phyloP scores from a whole-genome alignment of 2,888 invertebrate genomes.

The Allolobophora icterica region DNA sequence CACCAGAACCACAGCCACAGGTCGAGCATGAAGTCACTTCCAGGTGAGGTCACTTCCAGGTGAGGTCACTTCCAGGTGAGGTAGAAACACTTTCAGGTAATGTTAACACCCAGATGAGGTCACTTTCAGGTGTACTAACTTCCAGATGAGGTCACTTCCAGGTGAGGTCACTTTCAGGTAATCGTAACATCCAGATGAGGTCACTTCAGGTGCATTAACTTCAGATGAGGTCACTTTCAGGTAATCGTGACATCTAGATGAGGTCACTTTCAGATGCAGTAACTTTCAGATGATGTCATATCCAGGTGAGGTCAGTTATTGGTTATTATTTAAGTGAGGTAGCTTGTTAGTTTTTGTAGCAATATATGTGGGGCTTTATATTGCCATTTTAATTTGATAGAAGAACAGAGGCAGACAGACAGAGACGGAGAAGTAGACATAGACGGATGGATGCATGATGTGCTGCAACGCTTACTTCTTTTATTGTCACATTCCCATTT shows the following conservation, averaged over 20 bases:
- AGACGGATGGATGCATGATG: no score
- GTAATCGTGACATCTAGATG: background rate
- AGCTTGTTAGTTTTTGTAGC: no score
- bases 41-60: background rate
- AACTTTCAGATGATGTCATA: background rate
- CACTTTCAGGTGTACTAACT: no score
- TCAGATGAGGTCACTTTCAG: background rate
- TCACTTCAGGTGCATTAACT: background rate
- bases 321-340: background rate
- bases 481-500: no score
- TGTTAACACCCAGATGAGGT: background rate
- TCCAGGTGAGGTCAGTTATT: background rate
- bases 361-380: no score
- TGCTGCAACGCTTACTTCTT: no score
- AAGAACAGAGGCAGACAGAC: no score
- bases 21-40: background rate
- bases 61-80: background rate
- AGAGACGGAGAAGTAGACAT: no score
- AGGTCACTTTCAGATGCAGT: background rate
- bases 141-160: background rate
- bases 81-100: background rate
- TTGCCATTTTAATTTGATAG: no score
- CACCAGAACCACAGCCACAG: background rate
- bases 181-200: background rate
- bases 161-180: background rate